Evolutionary conservation across 1,140 invertebrate genomes (phyloP).

Genomic region (Lanistes nyassanus): DNA sequence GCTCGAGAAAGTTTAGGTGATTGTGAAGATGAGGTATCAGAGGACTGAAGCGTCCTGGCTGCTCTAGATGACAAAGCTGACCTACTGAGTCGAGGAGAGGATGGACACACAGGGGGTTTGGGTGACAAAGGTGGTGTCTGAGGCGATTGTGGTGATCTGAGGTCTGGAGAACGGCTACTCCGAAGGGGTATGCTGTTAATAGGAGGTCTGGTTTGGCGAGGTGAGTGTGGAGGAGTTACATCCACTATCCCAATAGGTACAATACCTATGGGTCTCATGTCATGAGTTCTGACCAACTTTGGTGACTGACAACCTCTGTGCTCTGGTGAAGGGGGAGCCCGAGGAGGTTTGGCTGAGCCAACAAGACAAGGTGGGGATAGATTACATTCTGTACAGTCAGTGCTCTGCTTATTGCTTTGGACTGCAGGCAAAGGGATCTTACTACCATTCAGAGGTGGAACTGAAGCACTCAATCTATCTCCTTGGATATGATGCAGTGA

Average conservation of each 20-base stretch:
- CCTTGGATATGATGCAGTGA: conserved; percentile 12
- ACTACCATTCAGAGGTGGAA: conserved; percentile 20
- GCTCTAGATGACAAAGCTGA: neutral
- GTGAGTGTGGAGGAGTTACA: conserved; percentile 14
- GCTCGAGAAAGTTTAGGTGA: conserved; percentile 12
- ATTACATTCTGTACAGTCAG: conserved; percentile 28
- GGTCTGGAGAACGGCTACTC: conserved; percentile 3
- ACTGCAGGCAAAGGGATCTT: conserved; percentile 15
- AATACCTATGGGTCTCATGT: conserved; percentile 4
- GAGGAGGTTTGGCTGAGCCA: neutral
- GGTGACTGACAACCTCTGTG: conserved; percentile 11
- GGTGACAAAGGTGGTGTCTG: conserved; percentile 10
- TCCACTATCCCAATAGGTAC: neutral
- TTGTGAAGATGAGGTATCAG: neutral
- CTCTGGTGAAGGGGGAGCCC: conserved; percentile 5
- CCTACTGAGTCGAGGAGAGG: neutral
- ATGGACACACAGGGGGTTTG: conserved; percentile 5
- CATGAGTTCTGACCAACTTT: neutral
- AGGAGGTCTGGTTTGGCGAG: neutral
- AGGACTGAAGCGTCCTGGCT: neutral
- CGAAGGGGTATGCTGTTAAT: neutral
- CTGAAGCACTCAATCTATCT: conserved; percentile 11
- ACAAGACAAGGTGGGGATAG: conserved; percentile 25
- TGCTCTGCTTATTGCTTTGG: conserved; percentile 6
- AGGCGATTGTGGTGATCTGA: conserved; percentile 13